phyloP scores from a whole-genome alignment of 2,797 vertebrate genomes.

The Thalassophryne amazonica region DNA sequence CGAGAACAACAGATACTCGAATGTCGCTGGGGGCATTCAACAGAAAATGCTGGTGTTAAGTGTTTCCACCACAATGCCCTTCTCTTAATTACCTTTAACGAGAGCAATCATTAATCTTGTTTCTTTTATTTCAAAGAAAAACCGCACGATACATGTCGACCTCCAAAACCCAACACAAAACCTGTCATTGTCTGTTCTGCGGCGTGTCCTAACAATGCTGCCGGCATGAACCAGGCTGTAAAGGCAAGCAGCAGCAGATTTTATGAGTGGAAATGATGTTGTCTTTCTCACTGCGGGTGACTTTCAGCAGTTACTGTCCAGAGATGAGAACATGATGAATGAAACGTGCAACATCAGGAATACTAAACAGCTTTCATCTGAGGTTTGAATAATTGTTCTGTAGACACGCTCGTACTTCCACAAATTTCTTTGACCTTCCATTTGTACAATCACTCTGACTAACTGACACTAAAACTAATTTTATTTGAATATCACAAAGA shows the following conservation, averaged over 20 bases:
- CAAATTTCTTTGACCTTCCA: constrained; percentile 31
- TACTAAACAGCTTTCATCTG: constrained; percentile 13
- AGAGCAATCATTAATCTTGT: constrained; percentile 48
- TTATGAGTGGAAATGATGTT: constrained; percentile 27
- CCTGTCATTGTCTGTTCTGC: constrained; percentile 20
- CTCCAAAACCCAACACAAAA: constrained; percentile 16
- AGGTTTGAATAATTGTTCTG: constrained; percentile 31
- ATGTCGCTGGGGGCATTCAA: constrained; percentile 11
- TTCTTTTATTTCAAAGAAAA: background rate
- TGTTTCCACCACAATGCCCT: constrained; percentile 14
- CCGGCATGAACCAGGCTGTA: background rate
- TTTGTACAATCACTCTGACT: constrained; percentile 32
- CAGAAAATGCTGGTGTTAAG: constrained; percentile 27
- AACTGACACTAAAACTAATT: constrained; percentile 10
- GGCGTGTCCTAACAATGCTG: constrained; percentile 12
- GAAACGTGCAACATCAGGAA: constrained; percentile 7
- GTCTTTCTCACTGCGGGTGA: constrained; percentile 7
- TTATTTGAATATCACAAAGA: constrained; percentile 28
- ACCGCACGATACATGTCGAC: constrained; percentile 28
- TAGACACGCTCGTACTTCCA: background rate
- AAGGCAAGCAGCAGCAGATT: constrained; percentile 8
- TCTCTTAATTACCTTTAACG: constrained; percentile 54
- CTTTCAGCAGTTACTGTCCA: constrained; percentile 1
- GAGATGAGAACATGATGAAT: constrained; percentile 25
- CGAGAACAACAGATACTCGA: background rate